Base-by-base conservation (phyloP, 2,113 vertebrate genomes). In the Oncorhynchus mykiss region DNA sequence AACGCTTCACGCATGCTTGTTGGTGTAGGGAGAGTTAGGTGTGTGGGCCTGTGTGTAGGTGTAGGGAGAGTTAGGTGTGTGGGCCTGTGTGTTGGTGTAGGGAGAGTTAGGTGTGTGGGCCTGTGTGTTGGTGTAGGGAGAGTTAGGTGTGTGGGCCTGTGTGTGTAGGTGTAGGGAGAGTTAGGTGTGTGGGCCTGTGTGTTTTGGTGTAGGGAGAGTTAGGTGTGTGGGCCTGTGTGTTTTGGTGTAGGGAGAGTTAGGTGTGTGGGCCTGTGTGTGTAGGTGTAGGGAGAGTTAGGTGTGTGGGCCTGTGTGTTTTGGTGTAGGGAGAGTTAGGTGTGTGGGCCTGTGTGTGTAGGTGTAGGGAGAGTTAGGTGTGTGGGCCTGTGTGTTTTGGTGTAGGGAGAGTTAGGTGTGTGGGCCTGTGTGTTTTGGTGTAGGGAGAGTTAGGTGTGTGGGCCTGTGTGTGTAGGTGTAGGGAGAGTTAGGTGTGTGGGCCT, bases 21-120 rank as follows among this genome's bases (percentile, higher is more conserved):
- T 66, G 12, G 25, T 66, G 11, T 66, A 66, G 22, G 13, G 14
- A 9, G 22, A 66, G 64, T 29, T 66, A 27, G 22, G 3, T 5
- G 51, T 54, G 51, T 54, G 51, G 12, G 4, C 9, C 39, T 45
- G 39, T 54, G 51, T 54, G 49, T 54, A 3, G 0, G 14, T 18
- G 8, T 45, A 45, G 14, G 3, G 49, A 9, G 49, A 14, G 49
- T 45, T 11, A 45, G 39, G 8, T 2, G 39, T 45, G 39, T 45
- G 57, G 14, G 20, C 6, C 51, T 45, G 27, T 73, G 74, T 71
- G 65, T 67, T 13, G 27, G 22, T 20, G 22, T 5, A 12, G 48
- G 29, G 60, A 75, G 18, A 45, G 2, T n/a, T 24, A 24, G 70
- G 51, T 39, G 74, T 73, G 71, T 66, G 20, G 34, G 70, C 8